These are phyloP conservation scores for Aelia acuminata DNA, from an alignment of 2,888 invertebrate genomes.

Conservation along the genomic window DNA sequence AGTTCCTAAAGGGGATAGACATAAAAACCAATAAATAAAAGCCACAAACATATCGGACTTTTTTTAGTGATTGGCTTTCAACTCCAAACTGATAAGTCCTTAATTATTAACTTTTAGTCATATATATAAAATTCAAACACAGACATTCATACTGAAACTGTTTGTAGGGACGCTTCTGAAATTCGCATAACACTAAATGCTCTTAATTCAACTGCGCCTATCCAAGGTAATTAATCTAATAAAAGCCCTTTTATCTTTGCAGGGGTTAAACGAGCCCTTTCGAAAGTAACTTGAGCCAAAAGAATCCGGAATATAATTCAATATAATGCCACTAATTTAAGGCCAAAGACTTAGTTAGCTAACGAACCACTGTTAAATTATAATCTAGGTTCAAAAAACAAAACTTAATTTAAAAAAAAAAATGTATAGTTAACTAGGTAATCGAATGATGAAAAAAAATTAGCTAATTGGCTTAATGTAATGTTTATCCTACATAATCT, in stretches of 20 bases:
- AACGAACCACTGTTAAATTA: constrained; percentile 1
- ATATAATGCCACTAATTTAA: background rate
- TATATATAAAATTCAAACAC: no score
- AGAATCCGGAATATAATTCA: constrained; percentile 8
- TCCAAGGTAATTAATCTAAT: background rate
- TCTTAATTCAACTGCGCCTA: background rate
- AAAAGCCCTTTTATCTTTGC: constrained; percentile 1
- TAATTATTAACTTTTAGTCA: no score
- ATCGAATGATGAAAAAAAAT: no score
- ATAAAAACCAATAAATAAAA: no score
- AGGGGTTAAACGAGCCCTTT: background rate
- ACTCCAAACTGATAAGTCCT: no score
- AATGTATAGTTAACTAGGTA: no score
- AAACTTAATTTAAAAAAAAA: background rate
- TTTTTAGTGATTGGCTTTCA: no score
- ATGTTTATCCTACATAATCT: no score
- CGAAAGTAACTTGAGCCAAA: background rate
- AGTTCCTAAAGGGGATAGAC: no score
- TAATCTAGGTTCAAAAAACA: background rate
- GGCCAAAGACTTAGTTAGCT: background rate
- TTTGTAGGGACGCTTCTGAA: background rate
- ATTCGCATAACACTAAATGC: background rate
- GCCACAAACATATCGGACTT: no score
- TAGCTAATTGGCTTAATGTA: no score
- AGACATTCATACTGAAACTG: background rate